phyloP scores from a whole-genome alignment of 2,797 vertebrate species.

The Aulostomus chinensis region DNA sequence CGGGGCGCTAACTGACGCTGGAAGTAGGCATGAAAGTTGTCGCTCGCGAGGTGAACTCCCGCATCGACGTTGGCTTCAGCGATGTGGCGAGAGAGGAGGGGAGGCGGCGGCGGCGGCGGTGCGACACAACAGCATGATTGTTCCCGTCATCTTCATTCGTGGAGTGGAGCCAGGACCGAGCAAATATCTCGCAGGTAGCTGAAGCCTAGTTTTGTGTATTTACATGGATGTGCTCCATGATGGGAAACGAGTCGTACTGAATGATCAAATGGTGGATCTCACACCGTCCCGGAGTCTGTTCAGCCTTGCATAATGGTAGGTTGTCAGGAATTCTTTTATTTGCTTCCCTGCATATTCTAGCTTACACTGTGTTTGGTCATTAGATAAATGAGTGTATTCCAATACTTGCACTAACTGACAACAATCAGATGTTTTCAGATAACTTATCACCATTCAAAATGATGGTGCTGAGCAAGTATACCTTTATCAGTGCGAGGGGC shows the following conservation, averaged over 20 bases:
- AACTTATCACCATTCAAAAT: background rate
- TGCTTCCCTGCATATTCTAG: background rate
- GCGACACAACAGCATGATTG: constrained; percentile 77
- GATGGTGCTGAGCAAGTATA: background rate
- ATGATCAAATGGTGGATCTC: too few relatives aligned
- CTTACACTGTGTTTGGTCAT: too few relatives aligned
- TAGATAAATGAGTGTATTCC: too few relatives aligned
- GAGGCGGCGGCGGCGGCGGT: constrained; percentile 24
- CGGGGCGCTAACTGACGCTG: background rate
- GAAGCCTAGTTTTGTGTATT: background rate
- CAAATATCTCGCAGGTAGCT: constrained; percentile 38
- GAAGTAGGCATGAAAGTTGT: constrained; percentile 51
- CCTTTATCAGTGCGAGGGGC: too few relatives aligned
- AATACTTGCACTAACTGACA: background rate
- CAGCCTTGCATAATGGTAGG: background rate
- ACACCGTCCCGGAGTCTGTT: too few relatives aligned
- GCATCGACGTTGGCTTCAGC: constrained; percentile 45
- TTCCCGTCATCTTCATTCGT: constrained; percentile 51
- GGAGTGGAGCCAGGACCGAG: constrained; percentile 22
- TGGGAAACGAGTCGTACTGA: too few relatives aligned
- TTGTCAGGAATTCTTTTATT: background rate
- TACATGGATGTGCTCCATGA: background rate
- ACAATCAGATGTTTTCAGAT: background rate
- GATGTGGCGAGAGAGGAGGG: constrained; percentile 71
- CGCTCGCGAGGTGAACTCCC: constrained; percentile 40